A percentile compares a stretch with the other conserved stretches of the same genome.
Conservation (phyloP, 2,797 vertebrate genomes). For the Gastrophryne carolinensis region DNA sequence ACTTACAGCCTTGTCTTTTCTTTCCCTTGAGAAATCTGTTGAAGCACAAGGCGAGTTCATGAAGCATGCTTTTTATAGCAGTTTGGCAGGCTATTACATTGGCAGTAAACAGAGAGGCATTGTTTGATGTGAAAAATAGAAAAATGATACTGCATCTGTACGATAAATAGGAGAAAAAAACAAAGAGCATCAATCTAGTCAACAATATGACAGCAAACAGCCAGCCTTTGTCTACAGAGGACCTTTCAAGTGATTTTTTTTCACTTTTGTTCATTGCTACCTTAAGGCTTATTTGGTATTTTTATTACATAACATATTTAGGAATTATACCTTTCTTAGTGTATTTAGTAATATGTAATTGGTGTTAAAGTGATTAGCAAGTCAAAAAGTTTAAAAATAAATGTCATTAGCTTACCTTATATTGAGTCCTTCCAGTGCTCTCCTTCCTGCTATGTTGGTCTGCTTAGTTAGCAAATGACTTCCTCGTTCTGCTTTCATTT, state of each 20-base stretch:
- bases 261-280: neutral
- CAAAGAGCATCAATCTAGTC: conserved; percentile 17
- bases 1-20: conserved; percentile 21
- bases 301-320: neutral
- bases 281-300: neutral
- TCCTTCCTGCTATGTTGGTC: too few species aligned
- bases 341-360: too few species aligned
- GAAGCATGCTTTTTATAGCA: conserved; percentile 35
- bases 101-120: conserved; percentile 33
- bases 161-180: conserved; percentile 23
- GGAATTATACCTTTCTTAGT: too few species aligned
- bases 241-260: neutral
- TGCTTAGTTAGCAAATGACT: too few species aligned
- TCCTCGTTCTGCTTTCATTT: too few species aligned
- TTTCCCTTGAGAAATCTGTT: conserved; percentile 35
- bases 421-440: too few species aligned
- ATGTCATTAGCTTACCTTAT: too few species aligned
- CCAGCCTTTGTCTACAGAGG: neutral
- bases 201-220: neutral
- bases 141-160: conserved; percentile 38
- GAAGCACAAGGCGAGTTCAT: conserved; percentile 37
- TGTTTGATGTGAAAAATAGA: conserved; percentile 38
- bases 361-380: too few species aligned
- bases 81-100: conserved; percentile 42
- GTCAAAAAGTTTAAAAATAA: too few species aligned